Conservation (phyloP, 2,888 invertebrate species). For the Vannuccia rotundouncinata region DNA sequence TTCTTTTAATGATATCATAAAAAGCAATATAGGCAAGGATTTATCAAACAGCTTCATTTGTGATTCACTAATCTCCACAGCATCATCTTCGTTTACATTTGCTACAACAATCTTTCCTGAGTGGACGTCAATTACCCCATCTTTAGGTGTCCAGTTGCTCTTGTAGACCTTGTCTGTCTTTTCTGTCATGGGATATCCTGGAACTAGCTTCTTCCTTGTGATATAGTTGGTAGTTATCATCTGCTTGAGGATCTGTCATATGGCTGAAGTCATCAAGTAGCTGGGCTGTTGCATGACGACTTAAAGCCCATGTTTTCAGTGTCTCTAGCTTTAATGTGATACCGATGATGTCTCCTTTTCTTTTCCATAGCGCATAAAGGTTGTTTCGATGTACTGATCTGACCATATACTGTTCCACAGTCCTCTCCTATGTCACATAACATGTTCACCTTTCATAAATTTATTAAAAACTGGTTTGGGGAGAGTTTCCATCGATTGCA, state of each 20-base stretch:
- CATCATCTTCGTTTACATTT: constrained; percentile 18
- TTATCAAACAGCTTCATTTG: constrained; percentile 15
- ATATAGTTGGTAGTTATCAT: neutral
- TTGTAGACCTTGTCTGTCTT: constrained; percentile 26
- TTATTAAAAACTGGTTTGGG: neutral
- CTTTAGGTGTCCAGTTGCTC: constrained; percentile 21
- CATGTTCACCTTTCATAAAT: neutral
- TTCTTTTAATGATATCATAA: constrained; percentile 8
- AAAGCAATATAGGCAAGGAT: constrained; percentile 16
- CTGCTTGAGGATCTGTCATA: constrained; percentile 18
- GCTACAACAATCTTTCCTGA: constrained; percentile 13
- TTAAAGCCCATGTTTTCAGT: constrained; percentile 14
- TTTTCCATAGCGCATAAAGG: neutral
- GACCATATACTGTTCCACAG: neutral
- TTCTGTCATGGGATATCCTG: neutral
- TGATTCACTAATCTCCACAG: constrained; percentile 16
- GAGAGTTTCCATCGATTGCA: neutral
- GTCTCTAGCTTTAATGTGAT: neutral
- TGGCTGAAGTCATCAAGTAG: neutral
- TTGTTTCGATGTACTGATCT: neutral
- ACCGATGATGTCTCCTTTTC: neutral
- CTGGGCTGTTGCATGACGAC: neutral
- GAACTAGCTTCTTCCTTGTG: constrained; percentile 29
- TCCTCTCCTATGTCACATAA: neutral
- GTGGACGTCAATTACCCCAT: constrained; percentile 5